These are phyloP conservation scores for Ophonus ardosiacus DNA, from an alignment of 2,888 invertebrate genomes.

Conservation along the genomic window DNA sequence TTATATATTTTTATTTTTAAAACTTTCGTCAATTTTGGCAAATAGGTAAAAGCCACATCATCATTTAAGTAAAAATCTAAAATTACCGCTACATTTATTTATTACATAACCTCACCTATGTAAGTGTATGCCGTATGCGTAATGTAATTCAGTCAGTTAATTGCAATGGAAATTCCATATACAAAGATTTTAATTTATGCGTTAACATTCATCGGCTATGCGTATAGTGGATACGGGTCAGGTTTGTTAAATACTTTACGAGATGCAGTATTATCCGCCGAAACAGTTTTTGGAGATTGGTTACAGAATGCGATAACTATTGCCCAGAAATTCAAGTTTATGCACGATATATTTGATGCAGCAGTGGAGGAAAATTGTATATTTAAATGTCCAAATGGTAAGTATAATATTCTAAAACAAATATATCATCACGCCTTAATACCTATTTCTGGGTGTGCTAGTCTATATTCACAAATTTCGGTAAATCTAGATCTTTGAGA, in stretches of 20 bases:
- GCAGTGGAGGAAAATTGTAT: conserved; percentile 91
- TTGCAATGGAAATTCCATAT: conserved; percentile 85
- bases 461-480: no score
- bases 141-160: conserved; percentile 3
- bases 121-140: no score
- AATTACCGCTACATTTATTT: conserved; percentile 47
- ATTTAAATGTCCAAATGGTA: conserved; percentile 87
- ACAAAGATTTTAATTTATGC: conserved; percentile 86
- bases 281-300: conserved; percentile 88
- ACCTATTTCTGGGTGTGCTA: no score
- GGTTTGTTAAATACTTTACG: conserved; percentile 84
- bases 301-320: conserved; percentile 85
- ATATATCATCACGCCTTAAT: no score
- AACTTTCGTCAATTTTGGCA: conserved; percentile 38
- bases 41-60: conserved; percentile 65
- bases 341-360: conserved; percentile 90
- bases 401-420: conserved; percentile 65
- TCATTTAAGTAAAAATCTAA: conserved; percentile 46
- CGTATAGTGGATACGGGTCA: conserved; percentile 89
- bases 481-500: no score
- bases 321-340: conserved; percentile 84
- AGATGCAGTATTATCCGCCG: conserved; percentile 89
- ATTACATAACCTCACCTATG: conserved; percentile 60
- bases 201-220: conserved; percentile 87
- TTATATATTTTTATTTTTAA: not conserved